Conservation (phyloP, 2,113 vertebrate species). For the Plotosus lineatus region DNA sequence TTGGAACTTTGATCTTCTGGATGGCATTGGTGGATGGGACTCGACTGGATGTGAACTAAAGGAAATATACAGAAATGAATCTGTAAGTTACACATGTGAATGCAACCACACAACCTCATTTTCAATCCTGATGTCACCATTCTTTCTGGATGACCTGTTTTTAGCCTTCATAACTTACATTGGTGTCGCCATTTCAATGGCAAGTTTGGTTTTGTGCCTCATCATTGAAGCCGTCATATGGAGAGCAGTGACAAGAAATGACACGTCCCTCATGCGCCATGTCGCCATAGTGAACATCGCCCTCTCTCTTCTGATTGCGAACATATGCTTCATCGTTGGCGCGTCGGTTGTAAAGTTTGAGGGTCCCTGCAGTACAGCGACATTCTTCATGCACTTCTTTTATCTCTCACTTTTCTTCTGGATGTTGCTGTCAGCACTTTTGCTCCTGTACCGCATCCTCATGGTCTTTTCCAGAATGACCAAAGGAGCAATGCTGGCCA, state of each 20-base stretch:
- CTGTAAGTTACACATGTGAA: neutral
- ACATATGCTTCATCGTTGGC: slow-evolving; percentile 81
- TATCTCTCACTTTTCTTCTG: slow-evolving; percentile 91
- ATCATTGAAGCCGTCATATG: slow-evolving; percentile 76
- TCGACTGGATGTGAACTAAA: slow-evolving; percentile 53
- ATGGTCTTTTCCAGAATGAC: slow-evolving; percentile 76
- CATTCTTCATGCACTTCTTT: slow-evolving; percentile 86
- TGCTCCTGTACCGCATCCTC: slow-evolving; percentile 81
- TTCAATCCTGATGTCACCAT: slow-evolving; percentile 32
- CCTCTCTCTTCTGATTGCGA: slow-evolving; percentile 71
- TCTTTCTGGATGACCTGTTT: neutral
- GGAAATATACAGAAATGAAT: neutral
- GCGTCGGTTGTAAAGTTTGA: slow-evolving; percentile 48
- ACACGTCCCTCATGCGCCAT: slow-evolving; percentile 81
- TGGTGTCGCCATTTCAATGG: slow-evolving; percentile 78
- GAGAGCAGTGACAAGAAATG: slow-evolving; percentile 74
- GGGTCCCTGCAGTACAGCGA: slow-evolving; percentile 72
- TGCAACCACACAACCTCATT: slow-evolving; percentile 39
- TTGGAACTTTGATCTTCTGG: slow-evolving; percentile 73
- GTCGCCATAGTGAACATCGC: slow-evolving; percentile 84
- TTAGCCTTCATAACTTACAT: slow-evolving; percentile 56
- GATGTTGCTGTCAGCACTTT: slow-evolving; percentile 83
- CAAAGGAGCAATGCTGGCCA: slow-evolving; percentile 70
- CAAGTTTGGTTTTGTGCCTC: slow-evolving; percentile 78
- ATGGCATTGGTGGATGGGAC: slow-evolving; percentile 70